Evolutionary conservation across 2,113 vertebrate species (phyloP).

Genomic region (Fregata magnificens): DNA sequence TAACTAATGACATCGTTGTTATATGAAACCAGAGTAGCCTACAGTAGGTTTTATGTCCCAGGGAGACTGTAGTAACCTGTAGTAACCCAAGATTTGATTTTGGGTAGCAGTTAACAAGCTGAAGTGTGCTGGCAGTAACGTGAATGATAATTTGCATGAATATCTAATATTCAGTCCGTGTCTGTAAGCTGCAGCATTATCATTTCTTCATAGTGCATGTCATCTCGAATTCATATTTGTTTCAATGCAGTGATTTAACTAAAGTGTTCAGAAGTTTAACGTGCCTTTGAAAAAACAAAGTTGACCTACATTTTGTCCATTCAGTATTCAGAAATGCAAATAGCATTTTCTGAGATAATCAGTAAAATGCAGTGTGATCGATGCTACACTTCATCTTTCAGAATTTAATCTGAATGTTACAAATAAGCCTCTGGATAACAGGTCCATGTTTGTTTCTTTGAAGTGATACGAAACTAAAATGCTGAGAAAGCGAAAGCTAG

Average conservation of each 20-base stretch:
- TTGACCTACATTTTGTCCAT: conserved; percentile 27
- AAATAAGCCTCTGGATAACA: not conserved
- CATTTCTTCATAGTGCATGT: not conserved
- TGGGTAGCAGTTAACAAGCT: not conserved
- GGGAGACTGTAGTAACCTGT: not conserved
- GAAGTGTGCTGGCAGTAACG: not conserved
- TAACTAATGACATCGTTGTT: conserved; percentile 52
- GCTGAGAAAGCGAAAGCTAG: not conserved
- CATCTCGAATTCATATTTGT: not conserved
- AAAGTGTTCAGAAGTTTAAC: not conserved
- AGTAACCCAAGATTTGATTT: conserved; percentile 35
- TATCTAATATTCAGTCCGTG: not conserved
- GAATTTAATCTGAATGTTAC: not conserved
- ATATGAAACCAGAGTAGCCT: conserved; percentile 39
- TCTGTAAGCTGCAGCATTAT: not conserved
- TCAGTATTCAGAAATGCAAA: conserved; percentile 34
- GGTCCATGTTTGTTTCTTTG: not conserved
- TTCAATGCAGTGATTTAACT: not conserved
- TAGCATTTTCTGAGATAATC: not conserved
- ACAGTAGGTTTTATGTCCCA: conserved; percentile 24
- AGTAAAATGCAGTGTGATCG: not conserved
- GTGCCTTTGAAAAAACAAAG: not conserved
- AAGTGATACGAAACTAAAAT: not conserved
- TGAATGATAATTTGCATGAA: not conserved
- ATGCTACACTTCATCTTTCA: not conserved